Evolutionary conservation across 2,888 invertebrate genomes (phyloP), one percentile per base, ranked within the genome.

Genomic region (Eristalinus aeneus): DNA sequence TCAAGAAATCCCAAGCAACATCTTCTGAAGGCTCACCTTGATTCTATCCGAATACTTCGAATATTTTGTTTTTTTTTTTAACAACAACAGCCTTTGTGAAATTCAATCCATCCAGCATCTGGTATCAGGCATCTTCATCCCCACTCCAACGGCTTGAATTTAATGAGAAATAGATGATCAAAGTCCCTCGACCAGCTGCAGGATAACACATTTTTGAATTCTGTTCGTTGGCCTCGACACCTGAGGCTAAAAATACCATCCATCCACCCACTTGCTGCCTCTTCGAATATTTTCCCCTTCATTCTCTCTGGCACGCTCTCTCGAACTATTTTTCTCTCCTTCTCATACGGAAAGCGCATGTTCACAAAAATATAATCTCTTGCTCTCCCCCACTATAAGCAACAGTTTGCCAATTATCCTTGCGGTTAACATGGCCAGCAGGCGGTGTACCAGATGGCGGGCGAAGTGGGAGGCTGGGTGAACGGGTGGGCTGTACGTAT

Each of bases 361-460:
- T 69, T n/a, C 63, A 56, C 31, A 39, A 16, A 23, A 36, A 65
- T 20, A 31, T 39, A 67, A 11, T 23, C 56, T 11, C 61, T 27
- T 27, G 27, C 27, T 34, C 75, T 84, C 69, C 65, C 64, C 27
- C 22, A 83, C 39, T n/a, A 46, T 46, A 60, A 58, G 84, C 84
- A 85, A 85, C 84, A 85, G 84, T 85, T 85, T 72, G 84, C 75
- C 80, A 80, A 85, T 85, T 74, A 79, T 76, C 65, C 76, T 53
- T 61, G 65, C 54, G 53, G 65, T 82, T 76, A n/a, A 46, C 39
- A 46, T 46, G 39, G 39, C 39, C 39, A 46, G 39, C 39, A 46
- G 39, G 39, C 39, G 39, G 39, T 46, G 39, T 46, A 46, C 39
- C 39, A 46, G n/a, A 39, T 39, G 39, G 39, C 5, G 4, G 39